phyloP scores from a whole-genome alignment of 2,113 vertebrate species.

The Elephas maximus region DNA sequence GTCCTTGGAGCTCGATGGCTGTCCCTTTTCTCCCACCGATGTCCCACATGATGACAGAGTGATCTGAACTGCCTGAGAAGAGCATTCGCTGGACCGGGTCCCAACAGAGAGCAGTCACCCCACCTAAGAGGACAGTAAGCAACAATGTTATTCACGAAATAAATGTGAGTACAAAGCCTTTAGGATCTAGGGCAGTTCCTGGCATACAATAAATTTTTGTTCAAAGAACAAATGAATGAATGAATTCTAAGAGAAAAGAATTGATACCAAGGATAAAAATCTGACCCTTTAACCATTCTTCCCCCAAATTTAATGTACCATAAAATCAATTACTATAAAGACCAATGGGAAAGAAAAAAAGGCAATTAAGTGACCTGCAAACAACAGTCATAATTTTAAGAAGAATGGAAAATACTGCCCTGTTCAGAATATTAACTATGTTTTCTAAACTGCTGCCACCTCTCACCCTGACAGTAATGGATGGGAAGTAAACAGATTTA shows the following conservation, averaged over 20 bases:
- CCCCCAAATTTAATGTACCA: constrained; percentile 3
- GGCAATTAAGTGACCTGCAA: constrained; percentile 41
- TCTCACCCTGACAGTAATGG: background rate
- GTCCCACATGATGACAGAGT: constrained; percentile 99
- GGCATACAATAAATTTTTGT: background rate
- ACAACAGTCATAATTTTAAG: background rate
- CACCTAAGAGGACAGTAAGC: constrained; percentile 88
- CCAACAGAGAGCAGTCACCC: constrained; percentile 97
- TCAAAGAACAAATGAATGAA: background rate
- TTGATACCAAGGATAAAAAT: background rate
- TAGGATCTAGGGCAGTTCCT: background rate
- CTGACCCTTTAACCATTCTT: background rate
- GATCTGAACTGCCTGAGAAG: constrained; percentile 98
- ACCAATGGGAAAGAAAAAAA: constrained; percentile 46
- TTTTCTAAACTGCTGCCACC: constrained; percentile 5
- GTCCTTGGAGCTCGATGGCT: constrained; percentile 98
- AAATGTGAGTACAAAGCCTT: background rate
- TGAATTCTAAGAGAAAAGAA: background rate
- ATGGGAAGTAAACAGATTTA: constrained; percentile 31
- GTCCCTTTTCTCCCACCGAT: constrained; percentile 99
- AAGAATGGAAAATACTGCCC: background rate
- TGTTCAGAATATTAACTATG: background rate
- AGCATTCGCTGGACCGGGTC: constrained; percentile 95
- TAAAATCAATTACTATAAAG: constrained; percentile 56
- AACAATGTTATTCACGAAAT: background rate